phyloP scores from a whole-genome alignment of 2,113 vertebrate species.

The Ammospiza nelsoni region DNA sequence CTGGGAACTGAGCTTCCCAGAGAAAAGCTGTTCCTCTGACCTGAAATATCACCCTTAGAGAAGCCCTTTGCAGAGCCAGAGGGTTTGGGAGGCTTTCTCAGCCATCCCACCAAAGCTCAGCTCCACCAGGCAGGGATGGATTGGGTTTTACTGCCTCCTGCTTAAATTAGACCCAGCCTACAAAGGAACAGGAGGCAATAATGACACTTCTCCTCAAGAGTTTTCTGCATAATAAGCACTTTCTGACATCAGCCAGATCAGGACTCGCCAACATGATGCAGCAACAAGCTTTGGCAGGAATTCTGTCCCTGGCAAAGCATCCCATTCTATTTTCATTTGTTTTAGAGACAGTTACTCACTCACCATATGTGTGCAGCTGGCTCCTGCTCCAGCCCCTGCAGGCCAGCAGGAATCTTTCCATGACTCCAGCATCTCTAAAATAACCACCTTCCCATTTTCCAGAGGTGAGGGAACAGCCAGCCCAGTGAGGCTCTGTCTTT shows the following conservation, averaged over 20 bases:
- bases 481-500: background rate
- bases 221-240: slow-evolving; percentile 35
- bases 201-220: slow-evolving; percentile 13
- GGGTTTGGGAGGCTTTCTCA: background rate
- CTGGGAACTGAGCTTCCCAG: background rate
- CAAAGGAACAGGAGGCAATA: slow-evolving; percentile 23
- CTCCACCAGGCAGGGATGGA: background rate
- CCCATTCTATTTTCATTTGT: slow-evolving; percentile 37
- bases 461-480: background rate
- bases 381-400: background rate
- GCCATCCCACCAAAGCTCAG: background rate
- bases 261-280: slow-evolving; percentile 47
- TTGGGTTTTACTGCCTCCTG: background rate
- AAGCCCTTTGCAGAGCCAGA: background rate
- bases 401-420: slow-evolving; percentile 22
- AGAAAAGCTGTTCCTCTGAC: background rate
- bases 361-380: slow-evolving; percentile 47
- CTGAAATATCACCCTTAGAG: background rate
- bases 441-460: background rate
- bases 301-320: slow-evolving; percentile 35
- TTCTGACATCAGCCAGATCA: slow-evolving; percentile 44
- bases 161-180: background rate
- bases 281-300: slow-evolving; percentile 62
- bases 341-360: slow-evolving; percentile 56
- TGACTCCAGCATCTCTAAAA: background rate